These are phyloP conservation scores for Aulostomus chinensis DNA, from an alignment of 2,797 vertebrate genomes.

Conservation along the genomic window DNA sequence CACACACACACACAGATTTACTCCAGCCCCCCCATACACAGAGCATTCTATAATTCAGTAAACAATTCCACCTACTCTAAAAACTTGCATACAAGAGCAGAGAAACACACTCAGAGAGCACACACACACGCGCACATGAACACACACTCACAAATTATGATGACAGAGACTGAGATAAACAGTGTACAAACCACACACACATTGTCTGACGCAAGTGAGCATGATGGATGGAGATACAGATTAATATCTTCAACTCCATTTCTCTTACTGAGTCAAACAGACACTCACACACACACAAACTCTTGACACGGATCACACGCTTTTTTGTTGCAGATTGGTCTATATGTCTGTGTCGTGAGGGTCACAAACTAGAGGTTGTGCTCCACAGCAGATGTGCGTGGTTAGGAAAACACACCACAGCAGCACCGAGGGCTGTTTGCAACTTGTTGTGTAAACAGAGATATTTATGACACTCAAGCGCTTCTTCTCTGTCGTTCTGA, in stretches of 20 bases:
- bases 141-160: constrained; percentile 1
- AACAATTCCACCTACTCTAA: constrained; percentile 41
- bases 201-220: neutral
- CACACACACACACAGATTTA: neutral
- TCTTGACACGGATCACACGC: too few species aligned
- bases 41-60: constrained; percentile 21
- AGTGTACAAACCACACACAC: neutral
- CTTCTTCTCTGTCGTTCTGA: too few species aligned
- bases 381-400: too few species aligned
- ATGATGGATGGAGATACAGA: constrained; percentile 16
- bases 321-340: too few species aligned
- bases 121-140: neutral
- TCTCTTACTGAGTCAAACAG: neutral
- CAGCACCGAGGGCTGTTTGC: too few species aligned
- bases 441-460: too few species aligned
- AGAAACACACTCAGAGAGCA: constrained; percentile 1
- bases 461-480: too few species aligned
- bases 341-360: too few species aligned
- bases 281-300: neutral
- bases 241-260: neutral
- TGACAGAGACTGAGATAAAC: neutral
- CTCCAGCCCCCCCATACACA: constrained; percentile 14
- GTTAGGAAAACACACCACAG: too few species aligned
- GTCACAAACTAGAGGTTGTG: too few species aligned
- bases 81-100: constrained; percentile 10